Evolutionary conservation across 2,113 vertebrate genomes (phyloP).

Genomic region (Crotophaga sulcirostris): DNA sequence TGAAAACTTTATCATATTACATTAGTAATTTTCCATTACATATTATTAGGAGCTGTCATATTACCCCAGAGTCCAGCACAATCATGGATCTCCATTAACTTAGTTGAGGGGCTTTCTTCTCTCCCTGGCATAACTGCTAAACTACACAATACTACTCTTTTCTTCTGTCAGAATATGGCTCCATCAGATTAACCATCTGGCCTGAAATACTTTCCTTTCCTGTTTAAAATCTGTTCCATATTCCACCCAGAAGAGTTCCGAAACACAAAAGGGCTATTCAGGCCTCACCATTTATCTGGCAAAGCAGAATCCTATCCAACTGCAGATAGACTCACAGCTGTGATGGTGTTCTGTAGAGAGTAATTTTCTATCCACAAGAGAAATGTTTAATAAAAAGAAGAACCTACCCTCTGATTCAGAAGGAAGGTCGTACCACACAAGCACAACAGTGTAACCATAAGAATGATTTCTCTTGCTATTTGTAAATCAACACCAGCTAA

Average conservation of each 20-base stretch:
- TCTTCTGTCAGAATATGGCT: conserved; percentile 9
- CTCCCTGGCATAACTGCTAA: conserved; percentile 7
- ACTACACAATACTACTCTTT: conserved; percentile 24
- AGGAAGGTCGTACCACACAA: not conserved
- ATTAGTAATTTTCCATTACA: not conserved
- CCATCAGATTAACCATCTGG: conserved; percentile 59
- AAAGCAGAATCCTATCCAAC: conserved; percentile 40
- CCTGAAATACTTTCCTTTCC: conserved; percentile 20
- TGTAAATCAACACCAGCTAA: not conserved
- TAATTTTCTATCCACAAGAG: not conserved
- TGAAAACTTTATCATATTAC: conserved; percentile 21
- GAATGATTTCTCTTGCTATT: not conserved
- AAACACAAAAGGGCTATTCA: conserved; percentile 63
- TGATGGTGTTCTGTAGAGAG: conserved; percentile 34
- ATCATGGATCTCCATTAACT: conserved; percentile 42
- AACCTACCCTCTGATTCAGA: not conserved
- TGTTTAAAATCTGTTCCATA: conserved; percentile 46
- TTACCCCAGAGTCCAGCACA: conserved; percentile 15
- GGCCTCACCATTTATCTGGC: conserved; percentile 22
- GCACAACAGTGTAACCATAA: not conserved
- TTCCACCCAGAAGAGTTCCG: conserved; percentile 46
- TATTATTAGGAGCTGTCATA: conserved; percentile 25
- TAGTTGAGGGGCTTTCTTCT: conserved; percentile 31
- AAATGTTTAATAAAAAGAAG: not conserved
- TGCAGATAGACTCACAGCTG: conserved; percentile 41